Conservation (phyloP, 1,140 invertebrate species). For the Schlechtendalia chinensis region DNA sequence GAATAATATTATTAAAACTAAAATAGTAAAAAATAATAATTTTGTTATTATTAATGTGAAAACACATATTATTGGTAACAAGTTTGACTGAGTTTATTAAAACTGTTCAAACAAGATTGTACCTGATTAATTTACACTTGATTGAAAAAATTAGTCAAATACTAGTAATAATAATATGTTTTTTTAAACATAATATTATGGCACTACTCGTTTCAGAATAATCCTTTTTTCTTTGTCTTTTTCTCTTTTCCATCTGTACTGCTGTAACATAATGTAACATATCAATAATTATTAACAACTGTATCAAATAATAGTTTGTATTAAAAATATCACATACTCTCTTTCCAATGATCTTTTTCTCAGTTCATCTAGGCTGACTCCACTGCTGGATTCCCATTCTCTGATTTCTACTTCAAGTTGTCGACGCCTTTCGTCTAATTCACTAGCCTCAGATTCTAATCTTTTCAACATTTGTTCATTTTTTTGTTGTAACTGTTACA, state of each 20-base stretch:
- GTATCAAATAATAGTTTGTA: neutral
- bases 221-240: slow-evolving; percentile 64
- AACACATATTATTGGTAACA: slow-evolving; percentile 42
- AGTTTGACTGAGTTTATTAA: slow-evolving; percentile 18
- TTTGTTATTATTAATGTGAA: slow-evolving; percentile 31
- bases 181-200: slow-evolving; percentile 34
- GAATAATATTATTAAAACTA: slow-evolving; percentile 20
- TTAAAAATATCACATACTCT: slow-evolving; percentile 65
- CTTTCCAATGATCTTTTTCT: slow-evolving; percentile 80
- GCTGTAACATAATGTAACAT: slow-evolving; percentile 56
- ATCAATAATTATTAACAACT: neutral
- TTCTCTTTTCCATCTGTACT: slow-evolving; percentile 63
- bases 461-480: slow-evolving; percentile 70
- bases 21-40: slow-evolving; percentile 3
- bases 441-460: slow-evolving; percentile 83
- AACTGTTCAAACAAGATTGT: slow-evolving; percentile 43
- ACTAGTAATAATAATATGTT: slow-evolving; percentile 32
- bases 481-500: slow-evolving; percentile 64
- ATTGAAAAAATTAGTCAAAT: slow-evolving; percentile 18
- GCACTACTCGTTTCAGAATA: slow-evolving; percentile 58
- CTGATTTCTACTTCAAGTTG: slow-evolving; percentile 83
- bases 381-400: slow-evolving; percentile 86
- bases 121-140: slow-evolving; percentile 25
- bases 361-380: slow-evolving; percentile 81
- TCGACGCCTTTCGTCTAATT: slow-evolving; percentile 84